Base-by-base conservation (phyloP, 2,797 vertebrate genomes). In the Taenioides sp. region DNA sequence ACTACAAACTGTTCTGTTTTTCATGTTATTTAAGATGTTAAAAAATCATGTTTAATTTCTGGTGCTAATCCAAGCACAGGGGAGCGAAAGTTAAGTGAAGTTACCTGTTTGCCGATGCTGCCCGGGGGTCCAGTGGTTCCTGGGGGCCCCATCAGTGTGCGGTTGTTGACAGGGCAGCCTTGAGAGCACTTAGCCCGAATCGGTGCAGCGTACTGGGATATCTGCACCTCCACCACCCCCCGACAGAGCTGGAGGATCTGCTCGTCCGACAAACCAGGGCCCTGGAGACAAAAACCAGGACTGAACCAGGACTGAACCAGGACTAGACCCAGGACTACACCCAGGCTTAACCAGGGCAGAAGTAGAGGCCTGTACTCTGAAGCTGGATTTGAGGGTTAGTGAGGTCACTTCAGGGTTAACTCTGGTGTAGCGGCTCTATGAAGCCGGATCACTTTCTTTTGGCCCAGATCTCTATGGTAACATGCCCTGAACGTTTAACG, bases 181-280 rank as follows among this genome's bases (percentile, higher is more conserved):
- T 92, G 92, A 27, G 89, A 80, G 71, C 94, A 94, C 74, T 90
- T 93, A 57, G 88, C 88, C 69, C 75, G 74, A 74, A 95, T 95
- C 68, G 92, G 91, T 20, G 89, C 54, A 5, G 93, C 93, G 31
- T 94, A 93, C 77, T 94, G 93, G 67, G 93, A 91, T 80, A 95
- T 85, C 86, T 93, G 89, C 40, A 91, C 90, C 4, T 88, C 92
- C 22, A 95, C 90, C 65, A 95, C 94, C 0, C 92, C 92, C 64
- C 80, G 88, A 78, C 94, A 95, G 64, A 96, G 90, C 84, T 95
- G 91, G 80, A 95, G 89, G 49, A 95, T 87, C 85, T 95, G 92
- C 71, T 94, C 89, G 25, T 95, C 93, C 0, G 85, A 91, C 75
- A 95, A 90, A 75, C 91, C 92, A 12, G 93, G 92, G 78, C 94